phyloP scores from a whole-genome alignment of 2,888 invertebrate genomes.

The Scotopteryx bipunctaria region DNA sequence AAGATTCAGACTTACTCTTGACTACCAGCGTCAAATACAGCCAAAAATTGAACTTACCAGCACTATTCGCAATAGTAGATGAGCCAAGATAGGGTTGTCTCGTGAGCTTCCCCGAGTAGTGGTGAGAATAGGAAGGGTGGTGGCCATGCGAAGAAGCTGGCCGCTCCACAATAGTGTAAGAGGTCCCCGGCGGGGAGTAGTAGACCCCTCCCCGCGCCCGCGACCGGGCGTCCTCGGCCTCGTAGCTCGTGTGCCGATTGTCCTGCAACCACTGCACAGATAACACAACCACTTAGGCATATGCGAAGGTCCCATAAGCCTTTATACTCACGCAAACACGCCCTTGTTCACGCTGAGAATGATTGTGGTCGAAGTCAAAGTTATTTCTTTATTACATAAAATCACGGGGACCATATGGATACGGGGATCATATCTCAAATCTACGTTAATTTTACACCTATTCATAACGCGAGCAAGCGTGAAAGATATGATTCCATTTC shows the following conservation, averaged over 20 bases:
- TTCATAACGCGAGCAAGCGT: no score
- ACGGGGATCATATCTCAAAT: no score
- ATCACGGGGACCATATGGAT: no score
- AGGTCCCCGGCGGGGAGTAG: conserved; percentile 94
- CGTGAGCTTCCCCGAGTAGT: conserved; percentile 76
- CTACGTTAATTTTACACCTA: no score
- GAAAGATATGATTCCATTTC: no score
- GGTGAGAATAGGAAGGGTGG: conserved; percentile 84
- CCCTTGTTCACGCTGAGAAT: conserved; percentile 1
- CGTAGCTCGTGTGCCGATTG: conserved; percentile 78
- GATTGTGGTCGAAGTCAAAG: background rate
- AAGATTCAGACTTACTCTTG: no score
- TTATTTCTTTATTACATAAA: no score
- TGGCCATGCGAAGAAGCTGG: conserved; percentile 89
- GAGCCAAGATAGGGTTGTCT: conserved; percentile 88
- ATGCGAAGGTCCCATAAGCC: background rate
- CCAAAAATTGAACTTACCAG: conserved; percentile 52
- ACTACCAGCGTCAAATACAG: no score
- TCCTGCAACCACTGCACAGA: conserved; percentile 70
- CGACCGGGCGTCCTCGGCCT: conserved; percentile 74
- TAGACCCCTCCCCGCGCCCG: conserved; percentile 88
- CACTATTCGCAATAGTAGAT: conserved; percentile 82
- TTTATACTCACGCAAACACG: conserved; percentile 9
- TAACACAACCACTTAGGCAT: conserved; percentile 38
- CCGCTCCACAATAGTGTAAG: conserved; percentile 94